Evolutionary conservation across 2,888 invertebrate species (phyloP), one percentile per base, ranked within the genome.

Genomic region (Microplitis manilae): DNA sequence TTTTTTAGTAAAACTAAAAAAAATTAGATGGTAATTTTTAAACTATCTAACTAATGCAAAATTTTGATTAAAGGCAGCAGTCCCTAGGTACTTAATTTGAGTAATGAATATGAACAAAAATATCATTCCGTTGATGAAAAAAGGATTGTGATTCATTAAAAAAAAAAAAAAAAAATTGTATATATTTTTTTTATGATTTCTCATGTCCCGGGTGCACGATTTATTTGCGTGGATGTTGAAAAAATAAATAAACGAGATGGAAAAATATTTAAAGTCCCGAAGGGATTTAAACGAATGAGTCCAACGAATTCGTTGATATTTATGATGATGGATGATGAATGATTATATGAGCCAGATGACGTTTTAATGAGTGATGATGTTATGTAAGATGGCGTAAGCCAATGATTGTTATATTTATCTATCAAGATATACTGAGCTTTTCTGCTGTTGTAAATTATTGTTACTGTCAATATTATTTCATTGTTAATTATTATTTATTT

Each of bases 291-390:
- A 50, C 50, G 50, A 50, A 50, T 50, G 50, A 50, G 50, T 50
- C 50, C 50, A 50, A 50, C 50, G 50, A 50, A 50, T 50, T 50
- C 50, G 50, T 50, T 50, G 50, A 50, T 50, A 50, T 50, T 50
- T 50, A 50, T 50, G 50, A 50, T 50, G 50, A 50, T 13, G 50
- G 50, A 50, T 50, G 50, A 50, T 50, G 50, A 50, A 50, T 50
- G 50, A 13, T 30, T 30, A 30, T 30, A 30, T 30, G 30, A 30
- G 4, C 50, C 13, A 13, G 50, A 50, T 50, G 13, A 13, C 50
- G 50, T 50, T 30, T 30, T 30, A 30, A 30, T 50, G 50, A 50
- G 50, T 50, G 50, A 50, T 50, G 50, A 8, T 8, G 9, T 8
- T 50, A 8, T 8, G 50, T 13, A 50, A 13, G 50, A 50, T 50